These are phyloP conservation scores for Chloroclysta siterata DNA, from an alignment of 2,888 invertebrate species.

Conservation along the genomic window DNA sequence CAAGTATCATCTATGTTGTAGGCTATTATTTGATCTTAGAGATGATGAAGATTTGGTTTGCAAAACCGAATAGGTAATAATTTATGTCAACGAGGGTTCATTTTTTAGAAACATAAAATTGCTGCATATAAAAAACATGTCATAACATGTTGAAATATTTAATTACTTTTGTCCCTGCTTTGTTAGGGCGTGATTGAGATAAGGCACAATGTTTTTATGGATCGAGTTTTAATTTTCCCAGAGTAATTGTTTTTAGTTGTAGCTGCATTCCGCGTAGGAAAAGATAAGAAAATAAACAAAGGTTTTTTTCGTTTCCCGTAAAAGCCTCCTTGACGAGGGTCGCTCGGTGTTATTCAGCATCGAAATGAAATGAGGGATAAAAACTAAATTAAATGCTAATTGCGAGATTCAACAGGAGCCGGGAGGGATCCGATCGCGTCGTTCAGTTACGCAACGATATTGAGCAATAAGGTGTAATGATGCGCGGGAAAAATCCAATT, in stretches of 20 bases:
- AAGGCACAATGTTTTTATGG: conserved; percentile 65
- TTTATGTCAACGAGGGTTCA: too few species aligned
- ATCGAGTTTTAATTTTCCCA: conserved; percentile 67
- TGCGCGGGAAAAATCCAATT: conserved; percentile 61
- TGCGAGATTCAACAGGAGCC: conserved; percentile 67
- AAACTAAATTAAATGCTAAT: conserved; percentile 80
- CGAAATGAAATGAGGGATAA: conserved; percentile 76
- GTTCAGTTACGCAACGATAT: conserved; percentile 58
- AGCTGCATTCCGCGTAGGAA: conserved; percentile 62
- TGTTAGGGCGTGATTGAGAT: conserved; percentile 45
- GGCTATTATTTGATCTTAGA: too few species aligned
- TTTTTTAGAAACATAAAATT: neutral
- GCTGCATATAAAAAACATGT: neutral
- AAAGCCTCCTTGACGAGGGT: conserved; percentile 76
- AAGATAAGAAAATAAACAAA: conserved; percentile 75
- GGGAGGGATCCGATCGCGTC: conserved; percentile 56
- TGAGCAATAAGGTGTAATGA: conserved; percentile 65
- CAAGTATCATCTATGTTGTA: too few species aligned
- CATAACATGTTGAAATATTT: conserved; percentile 6
- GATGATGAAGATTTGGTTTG: too few species aligned
- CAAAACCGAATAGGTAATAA: too few species aligned
- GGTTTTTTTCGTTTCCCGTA: conserved; percentile 65
- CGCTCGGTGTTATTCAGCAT: conserved; percentile 69
- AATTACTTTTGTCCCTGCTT: conserved; percentile 19
- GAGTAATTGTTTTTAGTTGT: conserved; percentile 65